A percentile compares a stretch with the other conserved stretches of the same genome.
Conservation (phyloP, 2,797 vertebrate genomes). For the Arremon brunneinucha region DNA sequence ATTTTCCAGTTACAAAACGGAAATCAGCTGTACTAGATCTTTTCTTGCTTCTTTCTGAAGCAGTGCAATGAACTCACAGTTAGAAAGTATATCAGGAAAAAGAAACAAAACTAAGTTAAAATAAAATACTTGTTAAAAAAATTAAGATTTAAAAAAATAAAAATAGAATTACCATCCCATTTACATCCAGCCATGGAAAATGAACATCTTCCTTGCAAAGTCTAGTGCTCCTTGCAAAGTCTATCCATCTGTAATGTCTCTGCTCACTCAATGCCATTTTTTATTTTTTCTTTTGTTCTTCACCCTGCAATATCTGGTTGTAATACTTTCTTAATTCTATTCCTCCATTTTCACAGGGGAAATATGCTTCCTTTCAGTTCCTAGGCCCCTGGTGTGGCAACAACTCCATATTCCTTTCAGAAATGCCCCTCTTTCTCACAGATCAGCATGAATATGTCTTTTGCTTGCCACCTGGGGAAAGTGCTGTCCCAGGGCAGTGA, state of each 20-base stretch:
- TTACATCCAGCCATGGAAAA: not conserved
- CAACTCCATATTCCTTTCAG: not conserved
- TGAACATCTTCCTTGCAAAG: not conserved
- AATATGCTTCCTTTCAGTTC: not conserved
- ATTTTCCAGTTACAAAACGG: not conserved
- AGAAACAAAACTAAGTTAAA: not conserved
- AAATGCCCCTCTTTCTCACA: not conserved
- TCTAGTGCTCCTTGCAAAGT: not conserved
- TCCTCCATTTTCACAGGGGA: not conserved
- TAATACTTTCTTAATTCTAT: not conserved
- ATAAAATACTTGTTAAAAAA: not conserved
- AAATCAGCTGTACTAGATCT: not conserved
- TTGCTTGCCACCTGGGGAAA: not conserved
- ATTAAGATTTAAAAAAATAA: not conserved
- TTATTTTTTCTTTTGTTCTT: not conserved
- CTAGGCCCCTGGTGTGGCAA: not conserved
- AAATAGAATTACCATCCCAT: not conserved
- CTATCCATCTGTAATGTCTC: not conserved
- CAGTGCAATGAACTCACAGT: not conserved
- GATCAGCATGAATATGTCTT: not conserved
- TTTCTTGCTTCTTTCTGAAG: not conserved
- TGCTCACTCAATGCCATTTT: not conserved
- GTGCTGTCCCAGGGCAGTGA: fast-evolving
- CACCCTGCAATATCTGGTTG: not conserved
- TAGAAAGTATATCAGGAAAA: not conserved